Base-by-base conservation (phyloP, 2,888 invertebrate species). In the Caenorhabditis sinica region DNA sequence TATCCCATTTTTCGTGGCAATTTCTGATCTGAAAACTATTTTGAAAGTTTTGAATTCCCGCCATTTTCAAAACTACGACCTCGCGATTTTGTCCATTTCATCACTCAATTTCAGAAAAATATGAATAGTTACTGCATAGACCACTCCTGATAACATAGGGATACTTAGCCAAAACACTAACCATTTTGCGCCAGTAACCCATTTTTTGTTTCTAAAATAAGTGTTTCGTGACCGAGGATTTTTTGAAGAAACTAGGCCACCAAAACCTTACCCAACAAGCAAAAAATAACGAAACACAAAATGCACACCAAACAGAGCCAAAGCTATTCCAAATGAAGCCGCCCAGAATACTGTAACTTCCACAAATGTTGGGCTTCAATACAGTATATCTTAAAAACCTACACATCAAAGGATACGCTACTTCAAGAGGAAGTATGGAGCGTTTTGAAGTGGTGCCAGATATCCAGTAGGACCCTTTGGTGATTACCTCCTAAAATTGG, bases 301-400 rank as follows among this genome's bases (percentile, higher is more conserved):
- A 60, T 72, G 72, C 11, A 72, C 15, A 0, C 58, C 60, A 45
- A 72, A 72, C 45, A 45, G 45, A 17, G 58, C 72, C n/a, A 72
- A 11, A 4, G 72, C 58, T 2, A 72, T 45, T 0, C 72, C 72
- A 45, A 72, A 72, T 0, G 58, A 43, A 13, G n/a, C 58, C 17
- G 60, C 43, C 72, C 72, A 72, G 13, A 72, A 11, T n/a, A 72
- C 60, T 72, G 72, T 15, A 71, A 69, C n/a, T n/a, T n/a, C n/a
- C n/a, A n/a, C n/a, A n/a, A n/a, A n/a, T n/a, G n/a, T n/a, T n/a
- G n/a, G n/a, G n/a, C n/a, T 3, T 17, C 4, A 23, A 8, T 8
- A 45, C n/a, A 45, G 17, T 11, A 45, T 1, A 15, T 13, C 17
- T n/a, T n/a, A n/a, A n/a, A n/a, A 45, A 45, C 45, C 58, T 15